Evolutionary conservation across 2,888 invertebrate genomes (phyloP), one percentile per base, ranked within the genome.

Genomic region (Melieria picta): DNA sequence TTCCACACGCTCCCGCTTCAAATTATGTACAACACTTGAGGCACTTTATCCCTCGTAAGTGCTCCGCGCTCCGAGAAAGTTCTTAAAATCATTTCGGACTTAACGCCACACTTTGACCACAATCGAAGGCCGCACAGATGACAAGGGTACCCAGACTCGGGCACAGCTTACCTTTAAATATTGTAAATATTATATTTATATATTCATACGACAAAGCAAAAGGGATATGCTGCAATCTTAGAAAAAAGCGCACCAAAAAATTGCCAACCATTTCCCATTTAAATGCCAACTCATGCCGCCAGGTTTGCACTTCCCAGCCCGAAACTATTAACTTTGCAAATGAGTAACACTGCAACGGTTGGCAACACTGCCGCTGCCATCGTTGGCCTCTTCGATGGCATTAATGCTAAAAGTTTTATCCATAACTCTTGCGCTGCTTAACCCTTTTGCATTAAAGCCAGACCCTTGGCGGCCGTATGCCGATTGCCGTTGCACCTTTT

Each of bases 401-500:
- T 30, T 30, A 30, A 30, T 30, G 30, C 30, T 30, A 3, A 30
- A 30, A 30, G 30, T 30, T 30, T 30, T 30, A 30, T 30, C 13
- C 50, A 48, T 58, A 58, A 61, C 52, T 61, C 42, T 68, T 61
- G 50, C 61, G 52, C 45, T 46, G 11, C 30, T 30, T 61, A 55
- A 61, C 60, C 68, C 61, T 52, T 61, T 61, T 52, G 4, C n/a
- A 13, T 68, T 52, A 55, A 61, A 45, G 43, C 13, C n/a, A 52
- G 68, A 68, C 68, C 68, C 61, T 68, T 68, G 45, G 3, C 50
- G 11, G 11, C 50, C 7, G 11, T 50, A 10, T 2, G 50, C 10
- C n/a, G 61, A 61, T 16, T 61, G 61, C 60, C 50, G 52, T 43
- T 61, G 61, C 50, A 61, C 60, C 68, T 61, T 68, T 68, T 68